Evolutionary conservation across 1,140 invertebrate species (phyloP), one percentile per base, ranked within the genome.

Genomic region (Rhopalosiphum maidis): DNA sequence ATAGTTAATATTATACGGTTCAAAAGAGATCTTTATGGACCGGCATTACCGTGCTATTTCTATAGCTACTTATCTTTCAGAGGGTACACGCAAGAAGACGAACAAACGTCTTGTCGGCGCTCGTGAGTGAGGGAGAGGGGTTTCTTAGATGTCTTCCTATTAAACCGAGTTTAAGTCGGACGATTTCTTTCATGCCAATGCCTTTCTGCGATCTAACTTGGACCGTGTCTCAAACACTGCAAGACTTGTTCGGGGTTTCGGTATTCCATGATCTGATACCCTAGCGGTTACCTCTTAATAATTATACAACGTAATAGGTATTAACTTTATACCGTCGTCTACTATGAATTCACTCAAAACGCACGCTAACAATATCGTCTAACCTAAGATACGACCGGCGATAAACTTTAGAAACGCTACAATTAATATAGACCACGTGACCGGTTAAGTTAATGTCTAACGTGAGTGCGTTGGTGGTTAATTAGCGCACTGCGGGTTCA

Each of bases 351-450:
- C 86, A 46, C 86, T 48, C 86, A 48, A 46, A 48, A 87, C 25
- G 11, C 85, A 18, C 41, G 25, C 41, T 18, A 87, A 87, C 11
- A 87, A 87, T 46, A 46, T 77, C 60, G 5, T 77, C 30, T 77
- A 46, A 77, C 60, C 60, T n/a, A 46, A 30, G 85, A 46, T 46
- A 87, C 85, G 25, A 8, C 43, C 15, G 86, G 37, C 30, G 37
- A 85, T 85, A 41, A 87, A 87, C 86, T 87, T 87, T n/a, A 46
- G 30, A 35, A 87, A 41, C 86, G 86, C 30, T n/a, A 87, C 86
- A 48, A 87, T 48, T 87, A n/a, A 23, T n/a, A 77, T n/a, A 18
- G 15, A 8, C 60, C 82, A 22, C 35, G 82, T 23, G 37, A 41
- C 83, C 83, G 22, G 83, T 41, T 43, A 85, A 85, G 37, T 21